Base-by-base conservation (phyloP, 2,888 invertebrate genomes). In the Andricus quercusramuli region DNA sequence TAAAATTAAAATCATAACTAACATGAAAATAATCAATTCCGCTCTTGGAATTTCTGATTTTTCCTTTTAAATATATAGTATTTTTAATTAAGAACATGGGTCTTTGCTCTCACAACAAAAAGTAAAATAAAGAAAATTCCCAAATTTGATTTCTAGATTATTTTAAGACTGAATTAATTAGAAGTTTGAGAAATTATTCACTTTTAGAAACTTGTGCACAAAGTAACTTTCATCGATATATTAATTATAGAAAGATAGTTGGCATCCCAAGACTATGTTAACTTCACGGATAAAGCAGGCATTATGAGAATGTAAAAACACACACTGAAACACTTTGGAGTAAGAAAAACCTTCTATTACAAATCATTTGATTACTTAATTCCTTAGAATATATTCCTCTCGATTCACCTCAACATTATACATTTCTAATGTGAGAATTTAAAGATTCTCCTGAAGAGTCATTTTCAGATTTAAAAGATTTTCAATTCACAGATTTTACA, bases 331-430 rank as follows among this genome's bases (percentile, higher is more conserved):
- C 17, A 22, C 29, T 51, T 70, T 32, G 25, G 13, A 70, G n/a
- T 32, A 51, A 70, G 51, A 11, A 70, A 51, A 51, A 29, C 20
- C 17, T 44, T 22, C 44, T n/a, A 47, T 51, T 32, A 20, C 70
- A 62, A 29, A 70, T 29, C 51, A 70, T 70, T 70, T 70, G 17
- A 70, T 47, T 70, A 70, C 47, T 70, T 70, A 51, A 70, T 70
- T 70, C 51, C 47, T 20, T 47, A 20, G 70, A 70, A 29, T 70
- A 32, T 47, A 70, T 51, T 70, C 51, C 8, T 56, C 70, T 32
- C 51, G 1, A 56, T 56, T 56, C 70, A 56, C n/a, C 51, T 70
- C 47, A 25, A 51, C 15, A 70, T 8, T 15, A 41, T 44, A 9
- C 25, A 59, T 59, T 59, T 59, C 22, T 59, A 22, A 22, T 13